Evolutionary conservation across 2,888 invertebrate genomes (phyloP).

Genomic region (Taphrorychus bicolor): DNA sequence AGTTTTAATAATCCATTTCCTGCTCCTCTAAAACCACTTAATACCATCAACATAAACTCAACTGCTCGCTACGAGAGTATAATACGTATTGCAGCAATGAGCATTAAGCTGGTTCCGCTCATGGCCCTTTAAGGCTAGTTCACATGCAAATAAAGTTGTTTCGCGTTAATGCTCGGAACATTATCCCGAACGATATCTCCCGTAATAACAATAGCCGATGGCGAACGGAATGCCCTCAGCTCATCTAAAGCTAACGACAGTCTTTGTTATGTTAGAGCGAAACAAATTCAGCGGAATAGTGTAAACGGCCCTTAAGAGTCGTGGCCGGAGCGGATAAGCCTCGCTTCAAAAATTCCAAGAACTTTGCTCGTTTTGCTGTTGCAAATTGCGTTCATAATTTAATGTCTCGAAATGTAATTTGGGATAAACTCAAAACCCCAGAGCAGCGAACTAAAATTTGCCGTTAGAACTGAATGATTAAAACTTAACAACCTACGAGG

Average conservation of each 20-base stretch:
- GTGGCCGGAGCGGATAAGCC: too few relatives aligned
- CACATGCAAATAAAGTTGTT: slow-evolving; percentile 6
- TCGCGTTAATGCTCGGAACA: background rate
- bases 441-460: background rate
- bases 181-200: background rate
- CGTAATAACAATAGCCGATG: background rate
- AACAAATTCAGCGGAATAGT: background rate
- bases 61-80: background rate
- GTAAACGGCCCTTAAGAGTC: background rate
- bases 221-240: too few relatives aligned
- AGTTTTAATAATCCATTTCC: background rate
- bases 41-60: background rate
- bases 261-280: background rate
- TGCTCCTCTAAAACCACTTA: background rate
- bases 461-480: background rate
- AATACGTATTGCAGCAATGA: slow-evolving; percentile 1
- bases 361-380: background rate
- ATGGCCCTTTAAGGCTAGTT: background rate
- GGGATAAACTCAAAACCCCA: background rate
- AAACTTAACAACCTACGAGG: background rate
- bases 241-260: background rate
- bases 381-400: background rate
- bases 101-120: background rate
- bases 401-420: background rate
- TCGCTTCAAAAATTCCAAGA: background rate